These are phyloP conservation scores for Forbesichthys papilliferus DNA, from an alignment of 2,113 vertebrate species.

Conservation along the genomic window DNA sequence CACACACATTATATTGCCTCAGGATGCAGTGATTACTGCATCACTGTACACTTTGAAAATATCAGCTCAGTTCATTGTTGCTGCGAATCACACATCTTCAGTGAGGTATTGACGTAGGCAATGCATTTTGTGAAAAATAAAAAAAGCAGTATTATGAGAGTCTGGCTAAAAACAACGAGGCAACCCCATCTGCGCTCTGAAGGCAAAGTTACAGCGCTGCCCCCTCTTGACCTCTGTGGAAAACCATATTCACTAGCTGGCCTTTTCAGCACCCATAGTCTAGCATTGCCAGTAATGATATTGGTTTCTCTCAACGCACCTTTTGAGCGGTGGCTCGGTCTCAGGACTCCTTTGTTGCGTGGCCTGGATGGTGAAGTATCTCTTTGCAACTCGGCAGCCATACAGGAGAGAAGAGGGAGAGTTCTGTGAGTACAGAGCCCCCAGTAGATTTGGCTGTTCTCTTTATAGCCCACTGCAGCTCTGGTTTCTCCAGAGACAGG, in stretches of 20 bases:
- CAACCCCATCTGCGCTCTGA: slow-evolving; percentile 57
- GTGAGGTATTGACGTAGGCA: slow-evolving; percentile 29
- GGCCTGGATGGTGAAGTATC: slow-evolving; percentile 54
- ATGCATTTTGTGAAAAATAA: slow-evolving; percentile 10
- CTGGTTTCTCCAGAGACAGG: slow-evolving; percentile 49
- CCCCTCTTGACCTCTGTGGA: slow-evolving; percentile 55
- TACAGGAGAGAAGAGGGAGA: slow-evolving; percentile 6
- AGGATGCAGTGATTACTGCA: not conserved
- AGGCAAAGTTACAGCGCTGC: slow-evolving; percentile 24
- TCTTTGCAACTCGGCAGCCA: slow-evolving; percentile 45
- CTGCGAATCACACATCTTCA: slow-evolving; percentile 17
- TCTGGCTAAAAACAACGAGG: slow-evolving; percentile 64
- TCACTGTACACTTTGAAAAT: slow-evolving; percentile 20
- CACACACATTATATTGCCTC: not conserved
- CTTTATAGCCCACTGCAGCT: slow-evolving; percentile 51
- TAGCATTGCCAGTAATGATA: slow-evolving; percentile 67
- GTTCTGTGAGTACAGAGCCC: slow-evolving; percentile 20
- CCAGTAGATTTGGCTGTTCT: slow-evolving; percentile 41
- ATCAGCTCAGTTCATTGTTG: not conserved
- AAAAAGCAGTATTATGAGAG: slow-evolving; percentile 29
- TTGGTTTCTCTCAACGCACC: slow-evolving; percentile 72
- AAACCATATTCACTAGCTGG: slow-evolving; percentile 53
- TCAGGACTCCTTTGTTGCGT: slow-evolving; percentile 68
- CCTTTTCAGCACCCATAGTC: slow-evolving; percentile 59
- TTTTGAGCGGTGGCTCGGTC: slow-evolving; percentile 59